Evolutionary conservation across 2,113 vertebrate genomes (phyloP).

Genomic region (Craseonycteris thonglongyai): DNA sequence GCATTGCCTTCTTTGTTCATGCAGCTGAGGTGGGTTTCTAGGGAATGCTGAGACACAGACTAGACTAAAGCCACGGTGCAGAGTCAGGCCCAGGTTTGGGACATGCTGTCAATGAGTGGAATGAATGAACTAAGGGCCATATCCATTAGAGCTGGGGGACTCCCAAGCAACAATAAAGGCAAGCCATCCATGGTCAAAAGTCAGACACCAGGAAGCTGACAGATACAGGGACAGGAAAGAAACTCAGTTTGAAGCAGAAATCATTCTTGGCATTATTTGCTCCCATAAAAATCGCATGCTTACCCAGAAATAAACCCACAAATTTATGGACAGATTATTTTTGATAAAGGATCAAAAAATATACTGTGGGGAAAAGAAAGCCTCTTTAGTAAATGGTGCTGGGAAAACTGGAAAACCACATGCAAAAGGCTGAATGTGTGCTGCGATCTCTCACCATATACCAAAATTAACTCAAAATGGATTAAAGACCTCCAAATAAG

Average conservation of each 20-base stretch:
- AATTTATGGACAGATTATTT: no score
- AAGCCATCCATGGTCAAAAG: background rate
- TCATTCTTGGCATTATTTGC: background rate
- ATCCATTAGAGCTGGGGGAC: background rate
- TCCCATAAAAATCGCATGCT: background rate
- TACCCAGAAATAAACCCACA: no score
- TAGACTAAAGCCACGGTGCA: background rate
- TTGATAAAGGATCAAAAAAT: no score
- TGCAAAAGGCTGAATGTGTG: no score
- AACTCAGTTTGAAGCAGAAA: background rate
- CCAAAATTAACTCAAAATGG: no score
- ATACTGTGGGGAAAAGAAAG: no score
- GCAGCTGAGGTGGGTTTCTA: background rate
- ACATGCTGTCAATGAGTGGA: background rate
- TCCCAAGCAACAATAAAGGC: background rate
- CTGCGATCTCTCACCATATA: no score
- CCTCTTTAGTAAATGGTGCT: no score
- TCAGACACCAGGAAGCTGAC: background rate
- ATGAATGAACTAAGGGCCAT: background rate
- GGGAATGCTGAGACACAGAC: background rate
- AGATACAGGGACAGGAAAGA: background rate
- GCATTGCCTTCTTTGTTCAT: background rate
- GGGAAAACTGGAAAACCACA: no score
- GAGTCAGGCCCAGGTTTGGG: background rate
- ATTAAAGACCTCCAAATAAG: no score